Conservation (phyloP, 2,113 vertebrate genomes). For the Phycodurus eques region DNA sequence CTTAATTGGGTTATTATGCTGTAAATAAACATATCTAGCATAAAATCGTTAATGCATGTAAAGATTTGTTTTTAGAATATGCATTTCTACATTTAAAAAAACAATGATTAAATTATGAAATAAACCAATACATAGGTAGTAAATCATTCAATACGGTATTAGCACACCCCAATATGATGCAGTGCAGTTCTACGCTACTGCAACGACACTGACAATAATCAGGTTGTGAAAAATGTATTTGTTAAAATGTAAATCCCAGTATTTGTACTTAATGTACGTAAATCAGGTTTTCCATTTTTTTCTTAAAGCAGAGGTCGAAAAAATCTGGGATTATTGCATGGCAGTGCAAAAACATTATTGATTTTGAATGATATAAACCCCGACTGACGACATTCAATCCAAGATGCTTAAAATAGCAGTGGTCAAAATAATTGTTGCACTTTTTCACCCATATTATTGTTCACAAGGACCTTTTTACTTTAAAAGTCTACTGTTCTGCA, state of each 20-base stretch:
- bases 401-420: background rate
- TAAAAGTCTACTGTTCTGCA: background rate
- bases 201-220: background rate
- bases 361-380: background rate
- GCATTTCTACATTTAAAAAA: background rate
- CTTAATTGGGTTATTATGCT: background rate
- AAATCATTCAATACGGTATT: background rate
- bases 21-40: background rate
- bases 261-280: background rate
- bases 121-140: background rate
- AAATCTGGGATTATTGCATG: background rate
- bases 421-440: background rate
- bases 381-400: background rate
- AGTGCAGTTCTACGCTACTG: background rate
- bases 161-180: background rate
- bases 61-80: background rate
- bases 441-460: background rate
- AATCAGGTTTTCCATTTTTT: background rate
- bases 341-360: conserved; percentile 1
- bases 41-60: background rate
- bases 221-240: background rate
- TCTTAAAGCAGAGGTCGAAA: background rate
- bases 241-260: background rate
- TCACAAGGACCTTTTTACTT: background rate
- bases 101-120: background rate